Evolutionary conservation across 2,888 invertebrate species (phyloP).

Genomic region (Andrena trimmerana): DNA sequence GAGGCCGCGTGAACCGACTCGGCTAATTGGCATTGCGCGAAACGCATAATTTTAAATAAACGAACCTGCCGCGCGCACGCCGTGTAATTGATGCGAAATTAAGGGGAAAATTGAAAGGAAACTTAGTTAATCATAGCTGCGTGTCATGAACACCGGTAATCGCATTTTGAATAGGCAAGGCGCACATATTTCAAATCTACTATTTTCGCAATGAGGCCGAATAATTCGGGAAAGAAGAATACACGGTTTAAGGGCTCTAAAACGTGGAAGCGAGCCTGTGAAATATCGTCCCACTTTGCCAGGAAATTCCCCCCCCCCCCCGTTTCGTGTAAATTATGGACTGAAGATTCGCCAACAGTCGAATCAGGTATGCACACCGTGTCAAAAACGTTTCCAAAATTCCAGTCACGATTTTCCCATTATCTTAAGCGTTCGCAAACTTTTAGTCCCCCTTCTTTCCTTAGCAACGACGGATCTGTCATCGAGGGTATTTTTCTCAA

Average conservation of each 20-base stretch:
- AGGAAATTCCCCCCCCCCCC: slow-evolving; percentile 7
- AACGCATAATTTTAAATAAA: slow-evolving; percentile 7
- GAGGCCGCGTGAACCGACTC: not conserved
- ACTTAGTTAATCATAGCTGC: not conserved
- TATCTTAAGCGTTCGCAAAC: slow-evolving; percentile 7
- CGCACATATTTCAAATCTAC: not conserved
- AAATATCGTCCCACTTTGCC: not conserved
- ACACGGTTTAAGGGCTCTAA: not conserved
- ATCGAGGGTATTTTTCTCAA: not conserved
- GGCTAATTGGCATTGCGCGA: not conserved
- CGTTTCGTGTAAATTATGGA: slow-evolving; percentile 11
- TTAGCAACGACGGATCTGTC: too few relatives aligned
- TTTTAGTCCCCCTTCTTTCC: not conserved
- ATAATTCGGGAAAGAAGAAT: not conserved
- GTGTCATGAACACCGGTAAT: not conserved
- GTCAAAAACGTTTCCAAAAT: slow-evolving; percentile 14
- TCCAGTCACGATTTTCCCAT: slow-evolving; percentile 10
- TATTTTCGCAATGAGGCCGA: not conserved
- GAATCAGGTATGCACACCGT: slow-evolving; percentile 27
- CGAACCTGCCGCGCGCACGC: not conserved
- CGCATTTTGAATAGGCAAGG: not conserved
- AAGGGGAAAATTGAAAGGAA: not conserved
- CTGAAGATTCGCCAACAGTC: not conserved
- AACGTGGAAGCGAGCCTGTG: not conserved
- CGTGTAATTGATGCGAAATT: not conserved